A percentile compares a stretch with the other conserved stretches of the same genome.
These are phyloP conservation scores for Dolichallabes microphthalmus DNA, from an alignment of 2,113 vertebrate genomes.

Conservation along the genomic window DNA sequence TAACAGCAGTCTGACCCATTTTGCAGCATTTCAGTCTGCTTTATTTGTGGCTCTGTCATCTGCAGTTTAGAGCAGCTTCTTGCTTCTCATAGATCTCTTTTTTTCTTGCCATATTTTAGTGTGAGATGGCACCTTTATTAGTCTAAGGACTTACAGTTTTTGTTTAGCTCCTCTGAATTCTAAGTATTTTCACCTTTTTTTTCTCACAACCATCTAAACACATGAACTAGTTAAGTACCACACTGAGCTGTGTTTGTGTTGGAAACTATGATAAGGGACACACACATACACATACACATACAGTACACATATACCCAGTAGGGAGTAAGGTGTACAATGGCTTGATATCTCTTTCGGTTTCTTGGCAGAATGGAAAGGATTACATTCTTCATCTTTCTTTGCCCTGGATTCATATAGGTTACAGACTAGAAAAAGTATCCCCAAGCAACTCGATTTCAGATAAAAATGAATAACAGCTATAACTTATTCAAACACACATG, in stretches of 20 bases:
- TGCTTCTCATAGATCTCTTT: neutral
- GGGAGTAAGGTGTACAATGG: conserved; percentile 16
- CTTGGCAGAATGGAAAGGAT: conserved; percentile 36
- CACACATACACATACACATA: neutral
- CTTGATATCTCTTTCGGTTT: conserved; percentile 19
- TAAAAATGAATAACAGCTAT: conserved; percentile 2
- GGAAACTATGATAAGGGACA: neutral
- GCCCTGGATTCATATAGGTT: conserved; percentile 27
- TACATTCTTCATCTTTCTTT: conserved; percentile 39
- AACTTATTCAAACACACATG: neutral
- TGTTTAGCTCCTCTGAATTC: neutral
- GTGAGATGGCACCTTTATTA: no score
- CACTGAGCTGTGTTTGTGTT: neutral
- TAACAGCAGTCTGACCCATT: neutral
- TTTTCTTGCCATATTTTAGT: neutral
- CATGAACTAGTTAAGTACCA: neutral
- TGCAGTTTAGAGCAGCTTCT: neutral
- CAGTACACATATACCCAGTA: conserved; percentile 1
- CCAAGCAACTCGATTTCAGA: conserved; percentile 44
- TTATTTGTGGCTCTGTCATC: neutral
- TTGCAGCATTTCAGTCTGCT: conserved; percentile 1
- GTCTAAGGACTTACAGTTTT: no score
- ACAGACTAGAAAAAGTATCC: conserved; percentile 2
- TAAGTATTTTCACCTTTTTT: neutral
- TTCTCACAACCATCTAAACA: neutral